Conservation (phyloP, 2,113 vertebrate genomes). For the Glareola pratincola region DNA sequence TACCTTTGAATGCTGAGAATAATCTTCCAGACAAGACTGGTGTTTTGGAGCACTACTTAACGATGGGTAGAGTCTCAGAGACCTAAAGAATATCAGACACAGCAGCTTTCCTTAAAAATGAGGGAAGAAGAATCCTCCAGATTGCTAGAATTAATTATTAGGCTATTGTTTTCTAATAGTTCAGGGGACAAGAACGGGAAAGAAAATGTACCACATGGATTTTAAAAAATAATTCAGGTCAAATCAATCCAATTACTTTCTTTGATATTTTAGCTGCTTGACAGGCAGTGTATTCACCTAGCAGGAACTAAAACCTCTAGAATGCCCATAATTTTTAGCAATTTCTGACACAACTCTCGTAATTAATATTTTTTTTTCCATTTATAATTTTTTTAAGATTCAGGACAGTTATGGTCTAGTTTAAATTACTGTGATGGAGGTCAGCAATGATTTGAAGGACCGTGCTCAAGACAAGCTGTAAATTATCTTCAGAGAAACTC, state of each 20-base stretch:
- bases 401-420: not conserved
- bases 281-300: not conserved
- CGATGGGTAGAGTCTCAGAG: not conserved
- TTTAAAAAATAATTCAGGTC: not conserved
- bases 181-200: not conserved
- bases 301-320: not conserved
- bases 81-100: not conserved
- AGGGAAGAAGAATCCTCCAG: not conserved
- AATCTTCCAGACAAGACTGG: not conserved
- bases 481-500: not conserved
- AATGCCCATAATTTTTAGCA: not conserved
- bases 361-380: not conserved
- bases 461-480: not conserved
- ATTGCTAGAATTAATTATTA: not conserved
- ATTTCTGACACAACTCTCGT: not conserved
- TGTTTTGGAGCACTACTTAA: not conserved
- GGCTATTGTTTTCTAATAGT: not conserved
- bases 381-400: not conserved
- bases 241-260: not conserved
- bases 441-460: not conserved
- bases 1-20: not conserved
- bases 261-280: not conserved
- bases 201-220: not conserved
- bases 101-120: not conserved
- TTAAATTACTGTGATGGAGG: not conserved